Base-by-base conservation (phyloP, 1,140 invertebrate genomes). In the Brachionus paranguensis region DNA sequence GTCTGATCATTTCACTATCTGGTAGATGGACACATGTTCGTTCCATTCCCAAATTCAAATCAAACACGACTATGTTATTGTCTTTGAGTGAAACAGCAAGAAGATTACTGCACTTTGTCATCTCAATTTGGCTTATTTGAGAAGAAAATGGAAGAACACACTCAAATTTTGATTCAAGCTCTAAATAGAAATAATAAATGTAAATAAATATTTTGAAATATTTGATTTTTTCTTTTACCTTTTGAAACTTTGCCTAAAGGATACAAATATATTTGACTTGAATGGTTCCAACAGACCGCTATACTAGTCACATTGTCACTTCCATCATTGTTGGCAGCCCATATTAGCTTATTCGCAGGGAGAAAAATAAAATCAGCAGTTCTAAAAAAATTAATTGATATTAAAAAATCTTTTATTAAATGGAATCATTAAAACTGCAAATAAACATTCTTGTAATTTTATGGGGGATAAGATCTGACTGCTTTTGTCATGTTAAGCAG, bases 81-180 rank as follows among this genome's bases (percentile, higher is more conserved):
- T 68, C 60, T 41, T 14, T 33, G 8, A 81, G 33, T 24, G 41
- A 60, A 29, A 64, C 43, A 14, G 33, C n/a, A 27, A 81, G 24
- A 14, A 81, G 20, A 27, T 24, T 37, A 45, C 17, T 45, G 29
- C 78, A 81, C 14, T 60, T 60, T 2, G 50, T 29, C 17, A 12
- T 81, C 24, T 64, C 27, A 10, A 81, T 12, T 11, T 41, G 24
- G n/a, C 7, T 47, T 60, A 81, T 81, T 47, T 60, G 78, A 20
- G n/a, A 11, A 1, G 41, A 45, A 20, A 81, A 81, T 29, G 78
- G 78, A 43, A 81, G 33, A 41, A 27, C 17, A 20, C 60, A 68
- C 12, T 60, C 78, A 33, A 20, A 20, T 81, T 81, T 81, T 17
- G 78, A 81, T n/a, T 81, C 78, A 11, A 64, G 53, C 27, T 81